Percentiles rank a stretch among this genome's conserved stretches.
phyloP scores from a whole-genome alignment of 2,888 invertebrate species.

The Hoplodrina blanda region DNA sequence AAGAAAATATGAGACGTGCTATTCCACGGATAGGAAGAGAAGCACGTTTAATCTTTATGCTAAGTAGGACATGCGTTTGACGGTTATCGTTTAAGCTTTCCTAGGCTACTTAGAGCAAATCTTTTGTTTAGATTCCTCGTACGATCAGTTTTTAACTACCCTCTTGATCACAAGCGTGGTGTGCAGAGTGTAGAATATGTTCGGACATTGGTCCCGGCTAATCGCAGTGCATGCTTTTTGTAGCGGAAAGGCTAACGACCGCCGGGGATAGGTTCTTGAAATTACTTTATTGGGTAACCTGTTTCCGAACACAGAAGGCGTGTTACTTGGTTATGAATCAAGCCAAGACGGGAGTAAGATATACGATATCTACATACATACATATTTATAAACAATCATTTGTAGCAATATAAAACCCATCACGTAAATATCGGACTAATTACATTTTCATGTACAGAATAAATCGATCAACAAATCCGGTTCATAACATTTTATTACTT shows the following conservation, averaged over 20 bases:
- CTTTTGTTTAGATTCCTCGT: constrained; percentile 32
- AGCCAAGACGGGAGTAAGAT: constrained; percentile 75
- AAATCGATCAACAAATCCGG: constrained; percentile 69
- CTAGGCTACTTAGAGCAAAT: constrained; percentile 6
- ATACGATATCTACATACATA: constrained; percentile 68
- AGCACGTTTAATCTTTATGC: constrained; percentile 20
- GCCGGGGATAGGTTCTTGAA: constrained; percentile 84
- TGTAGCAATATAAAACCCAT: constrained; percentile 57
- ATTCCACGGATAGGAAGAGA: constrained; percentile 21
- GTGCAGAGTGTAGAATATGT: constrained; percentile 54
- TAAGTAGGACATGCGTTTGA: constrained; percentile 9
- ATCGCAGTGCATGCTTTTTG: constrained; percentile 83
- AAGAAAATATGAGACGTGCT: constrained; percentile 46
- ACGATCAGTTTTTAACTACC: constrained; percentile 35
- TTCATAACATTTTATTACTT: constrained; percentile 65
- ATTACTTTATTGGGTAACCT: constrained; percentile 88
- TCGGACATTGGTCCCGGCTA: constrained; percentile 76
- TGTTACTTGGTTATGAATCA: constrained; percentile 82
- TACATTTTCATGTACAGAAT: constrained; percentile 70
- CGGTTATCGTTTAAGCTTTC: constrained; percentile 25
- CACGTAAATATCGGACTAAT: constrained; percentile 66
- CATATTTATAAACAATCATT: constrained; percentile 67
- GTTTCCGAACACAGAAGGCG: constrained; percentile 83
- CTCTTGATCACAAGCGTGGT: constrained; percentile 35
- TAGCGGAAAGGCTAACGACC: constrained; percentile 84